phyloP scores from a whole-genome alignment of 2,113 vertebrate genomes.

The Ciconia stormi region DNA sequence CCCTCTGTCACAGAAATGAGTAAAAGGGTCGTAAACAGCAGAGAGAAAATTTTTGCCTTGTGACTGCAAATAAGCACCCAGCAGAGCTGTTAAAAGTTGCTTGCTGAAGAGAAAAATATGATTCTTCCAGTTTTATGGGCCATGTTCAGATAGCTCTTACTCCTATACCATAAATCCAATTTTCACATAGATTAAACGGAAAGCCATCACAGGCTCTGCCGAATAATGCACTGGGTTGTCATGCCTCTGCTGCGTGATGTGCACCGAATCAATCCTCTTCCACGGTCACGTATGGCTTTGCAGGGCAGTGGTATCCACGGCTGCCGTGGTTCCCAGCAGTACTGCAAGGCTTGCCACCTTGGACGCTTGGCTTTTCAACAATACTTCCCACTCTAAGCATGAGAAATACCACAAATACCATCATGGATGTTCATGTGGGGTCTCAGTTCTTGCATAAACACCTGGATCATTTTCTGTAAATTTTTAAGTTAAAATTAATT shows the following conservation, averaged over 20 bases:
- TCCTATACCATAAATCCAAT: constrained; percentile 52
- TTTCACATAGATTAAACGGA: constrained; percentile 43
- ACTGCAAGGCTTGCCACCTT: background rate
- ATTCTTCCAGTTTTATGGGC: constrained; percentile 46
- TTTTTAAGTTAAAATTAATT: background rate
- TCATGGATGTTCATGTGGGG: fast-evolving
- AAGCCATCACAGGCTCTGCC: constrained; percentile 5
- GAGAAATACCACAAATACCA: fast-evolving
- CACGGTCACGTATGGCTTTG: fast-evolving
- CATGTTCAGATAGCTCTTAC: constrained; percentile 24
- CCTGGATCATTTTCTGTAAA: too few species aligned
- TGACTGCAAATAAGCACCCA: constrained; percentile 59
- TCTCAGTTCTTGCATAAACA: background rate
- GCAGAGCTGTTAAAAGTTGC: constrained; percentile 64
- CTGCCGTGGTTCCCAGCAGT: background rate
- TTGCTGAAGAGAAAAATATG: constrained; percentile 53
- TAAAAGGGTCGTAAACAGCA: constrained; percentile 29
- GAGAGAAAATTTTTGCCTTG: constrained; percentile 55
- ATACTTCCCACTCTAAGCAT: fast-evolving
- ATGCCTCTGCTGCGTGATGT: background rate
- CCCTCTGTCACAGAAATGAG: background rate
- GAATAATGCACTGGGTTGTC: background rate
- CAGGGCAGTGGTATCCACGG: fast-evolving
- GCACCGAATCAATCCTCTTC: background rate
- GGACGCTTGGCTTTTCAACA: too few species aligned